Percentiles rank a stretch among this genome's conserved stretches.
Conservation (phyloP, 2,888 invertebrate genomes). For the Himalopsyche japonica region DNA sequence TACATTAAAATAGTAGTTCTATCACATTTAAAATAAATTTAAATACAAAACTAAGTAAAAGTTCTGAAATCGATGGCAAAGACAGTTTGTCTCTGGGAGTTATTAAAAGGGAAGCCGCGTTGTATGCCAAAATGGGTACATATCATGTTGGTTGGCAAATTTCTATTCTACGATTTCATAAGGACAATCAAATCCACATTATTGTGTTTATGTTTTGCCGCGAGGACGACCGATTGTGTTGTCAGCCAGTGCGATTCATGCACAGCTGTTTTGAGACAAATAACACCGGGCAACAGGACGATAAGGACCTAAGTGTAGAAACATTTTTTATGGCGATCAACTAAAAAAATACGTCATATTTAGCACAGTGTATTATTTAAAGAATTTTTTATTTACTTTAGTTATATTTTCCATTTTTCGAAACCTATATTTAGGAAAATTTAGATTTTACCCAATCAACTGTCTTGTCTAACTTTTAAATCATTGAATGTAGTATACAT, state of each 20-base stretch:
- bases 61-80: background rate
- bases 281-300: background rate
- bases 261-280: constrained; percentile 10
- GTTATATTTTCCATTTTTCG: no score
- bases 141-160: constrained; percentile 23
- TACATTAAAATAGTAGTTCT: no score
- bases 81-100: background rate
- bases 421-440: no score
- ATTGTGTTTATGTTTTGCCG: background rate
- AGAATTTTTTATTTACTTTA: no score
- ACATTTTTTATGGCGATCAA: background rate
- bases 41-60: background rate
- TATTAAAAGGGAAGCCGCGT: constrained; percentile 7
- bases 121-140: constrained; percentile 12
- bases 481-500: no score
- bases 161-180: constrained; percentile 19
- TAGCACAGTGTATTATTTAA: no score
- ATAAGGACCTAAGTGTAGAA: background rate
- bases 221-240: constrained; percentile 27
- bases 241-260: constrained; percentile 18
- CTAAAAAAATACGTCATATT: no score
- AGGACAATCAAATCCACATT: constrained; percentile 8
- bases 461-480: no score
- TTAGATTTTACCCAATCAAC: no score
- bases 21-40: no score